Conservation (phyloP, 2,888 invertebrate genomes). For the Pristionchus entomophagus region DNA sequence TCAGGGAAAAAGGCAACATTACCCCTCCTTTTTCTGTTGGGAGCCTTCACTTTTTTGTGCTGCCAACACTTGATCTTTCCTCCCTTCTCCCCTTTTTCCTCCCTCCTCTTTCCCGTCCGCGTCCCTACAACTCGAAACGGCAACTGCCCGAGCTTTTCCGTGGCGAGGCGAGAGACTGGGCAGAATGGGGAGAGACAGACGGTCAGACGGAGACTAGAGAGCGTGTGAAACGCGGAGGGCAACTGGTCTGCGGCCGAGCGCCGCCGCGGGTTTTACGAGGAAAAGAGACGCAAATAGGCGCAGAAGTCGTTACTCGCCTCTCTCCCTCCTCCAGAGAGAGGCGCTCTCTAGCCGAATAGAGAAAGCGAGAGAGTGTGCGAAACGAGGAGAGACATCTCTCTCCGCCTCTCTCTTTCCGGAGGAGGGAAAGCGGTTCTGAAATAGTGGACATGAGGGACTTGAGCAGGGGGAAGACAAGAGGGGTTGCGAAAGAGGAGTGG, state of each 20-base stretch:
- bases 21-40: not conserved
- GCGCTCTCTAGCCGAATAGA: not conserved
- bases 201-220: not conserved
- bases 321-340: not conserved
- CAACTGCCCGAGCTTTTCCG: slow-evolving; percentile 20
- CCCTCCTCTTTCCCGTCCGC: not conserved
- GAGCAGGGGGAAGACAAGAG: not conserved
- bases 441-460: slow-evolving; percentile 35
- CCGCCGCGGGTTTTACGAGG: slow-evolving; percentile 8
- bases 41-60: not conserved
- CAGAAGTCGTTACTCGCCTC: slow-evolving; percentile 33
- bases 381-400: not conserved
- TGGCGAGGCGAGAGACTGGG: not conserved
- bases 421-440: slow-evolving; percentile 31
- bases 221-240: slow-evolving; percentile 16
- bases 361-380: not conserved
- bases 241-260: too few species aligned
- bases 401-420: not conserved
- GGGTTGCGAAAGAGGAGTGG: not conserved
- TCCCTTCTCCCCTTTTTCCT: not conserved
- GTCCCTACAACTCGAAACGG: not conserved
- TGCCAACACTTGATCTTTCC: not conserved
- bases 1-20: not conserved
- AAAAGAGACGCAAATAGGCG: slow-evolving; percentile 40
- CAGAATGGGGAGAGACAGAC: not conserved